A percentile compares a stretch with the other conserved stretches of the same genome.
These are phyloP conservation scores for Stenolophus ochropezus DNA, from an alignment of 2,888 invertebrate species.

Conservation along the genomic window DNA sequence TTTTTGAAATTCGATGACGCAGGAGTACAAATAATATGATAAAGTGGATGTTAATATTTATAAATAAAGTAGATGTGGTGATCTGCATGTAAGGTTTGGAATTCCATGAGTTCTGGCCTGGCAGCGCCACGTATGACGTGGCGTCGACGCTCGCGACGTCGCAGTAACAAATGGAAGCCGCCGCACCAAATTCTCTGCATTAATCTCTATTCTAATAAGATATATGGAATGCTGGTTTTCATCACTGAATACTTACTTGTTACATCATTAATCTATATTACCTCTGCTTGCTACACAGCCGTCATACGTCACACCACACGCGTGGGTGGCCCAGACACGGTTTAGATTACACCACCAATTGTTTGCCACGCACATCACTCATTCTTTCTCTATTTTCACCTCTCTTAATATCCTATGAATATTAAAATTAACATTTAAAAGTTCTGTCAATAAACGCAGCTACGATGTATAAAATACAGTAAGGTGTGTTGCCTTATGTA, in stretches of 20 bases:
- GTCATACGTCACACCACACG: not conserved
- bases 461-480: no score
- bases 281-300: not conserved
- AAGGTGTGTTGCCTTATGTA: no score
- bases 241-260: conserved; percentile 53
- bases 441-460: no score
- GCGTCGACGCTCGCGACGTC: not conserved
- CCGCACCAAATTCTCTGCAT: conserved; percentile 49
- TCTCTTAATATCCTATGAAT: no score
- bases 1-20: no score
- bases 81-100: not conserved
- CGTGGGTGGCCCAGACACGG: not conserved
- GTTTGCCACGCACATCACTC: no score
- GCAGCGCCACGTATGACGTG: not conserved
- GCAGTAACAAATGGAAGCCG: conserved; percentile 30
- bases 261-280: conserved; percentile 59
- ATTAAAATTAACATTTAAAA: no score
- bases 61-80: no score
- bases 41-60: no score
- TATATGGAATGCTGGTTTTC: conserved; percentile 57
- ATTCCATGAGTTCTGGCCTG: not conserved
- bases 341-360: no score
- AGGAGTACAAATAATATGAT: no score
- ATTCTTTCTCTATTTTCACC: no score
- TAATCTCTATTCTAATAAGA: conserved; percentile 59